Evolutionary conservation across 2,888 invertebrate genomes (phyloP).

Genomic region (Lymantria monacha): DNA sequence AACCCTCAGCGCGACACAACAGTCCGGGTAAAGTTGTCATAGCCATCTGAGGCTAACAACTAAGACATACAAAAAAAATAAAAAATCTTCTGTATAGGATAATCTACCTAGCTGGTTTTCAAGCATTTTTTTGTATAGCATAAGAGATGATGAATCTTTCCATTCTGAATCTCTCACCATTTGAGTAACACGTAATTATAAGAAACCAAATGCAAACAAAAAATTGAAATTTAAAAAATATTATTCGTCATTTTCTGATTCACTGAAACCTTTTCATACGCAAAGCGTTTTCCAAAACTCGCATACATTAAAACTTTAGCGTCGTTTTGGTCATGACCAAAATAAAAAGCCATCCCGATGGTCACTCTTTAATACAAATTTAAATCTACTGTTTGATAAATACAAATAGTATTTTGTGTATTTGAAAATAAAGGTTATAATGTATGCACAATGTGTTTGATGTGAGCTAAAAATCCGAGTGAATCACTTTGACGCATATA

Average conservation of each 20-base stretch:
- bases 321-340: conserved; percentile 52
- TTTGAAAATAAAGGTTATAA: conserved; percentile 8
- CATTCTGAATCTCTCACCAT: too few species aligned
- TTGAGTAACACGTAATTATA: too few species aligned
- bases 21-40: too few species aligned
- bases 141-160: too few species aligned
- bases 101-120: too few species aligned
- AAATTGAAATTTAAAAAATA: too few species aligned
- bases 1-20: too few species aligned
- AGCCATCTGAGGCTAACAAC: too few species aligned
- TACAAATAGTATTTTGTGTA: conserved; percentile 14
- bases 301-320: conserved; percentile 40
- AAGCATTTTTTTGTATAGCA: too few species aligned
- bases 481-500: conserved; percentile 79
- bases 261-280: conserved; percentile 22
- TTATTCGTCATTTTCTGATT: not conserved
- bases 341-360: not conserved
- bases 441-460: conserved; percentile 19
- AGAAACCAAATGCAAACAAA: too few species aligned
- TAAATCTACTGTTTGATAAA: conserved; percentile 10
- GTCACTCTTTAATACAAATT: conserved; percentile 36
- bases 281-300: conserved; percentile 41
- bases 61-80: too few species aligned
- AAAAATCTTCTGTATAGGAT: too few species aligned
- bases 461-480: conserved; percentile 50